Base-by-base conservation (phyloP, 2,113 vertebrate genomes). In the Syngnathus scovelli region DNA sequence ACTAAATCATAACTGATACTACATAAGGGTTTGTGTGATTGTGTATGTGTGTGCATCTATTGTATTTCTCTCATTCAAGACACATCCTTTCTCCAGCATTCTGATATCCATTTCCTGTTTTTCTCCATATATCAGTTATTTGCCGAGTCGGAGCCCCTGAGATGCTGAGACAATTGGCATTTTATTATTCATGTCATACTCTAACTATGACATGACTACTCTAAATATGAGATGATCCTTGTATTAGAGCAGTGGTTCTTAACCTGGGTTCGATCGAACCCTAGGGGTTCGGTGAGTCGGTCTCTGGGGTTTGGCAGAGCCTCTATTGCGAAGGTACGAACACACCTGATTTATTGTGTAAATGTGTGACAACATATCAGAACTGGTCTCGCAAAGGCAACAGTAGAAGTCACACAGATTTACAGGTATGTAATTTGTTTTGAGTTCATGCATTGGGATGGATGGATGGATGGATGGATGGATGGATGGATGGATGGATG, bases 91-190 rank as follows among this genome's bases (percentile, higher is more conserved):
- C 72, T 74, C 71, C 46, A 71, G 83, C 83, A 59, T 71, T 76
- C 73, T 85, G 77, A 75, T 81, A 73, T 77, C 73, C 72, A 76
- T 81, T 80, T 86, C 75, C 78, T 81, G 78, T 81, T 85, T 84
- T 77, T 77, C 74, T 83, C 68, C 49, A 77, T 78, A 78, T 73
- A 84, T 79, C 79, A 78, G 67, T 70, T 82, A 73, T 79, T 87
- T 79, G 78, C 63, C 70, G 60, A 76, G 65, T 62, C 73, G 74
- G 71, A 72, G 79, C 56, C 58, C 46, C 36, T 21, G 69, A 63
- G 44, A 68, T 55, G 43, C 66, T 75, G 78, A 81, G 78, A 75
- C 27, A 60, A 36, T 8, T 21, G 18, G 51, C 6, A 67, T 70
- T 67, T 46, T 64, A 43, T 27, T 46, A 33, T 43, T 43, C 21